Conservation (phyloP, 2,888 invertebrate genomes). For the Selenia dentaria region DNA sequence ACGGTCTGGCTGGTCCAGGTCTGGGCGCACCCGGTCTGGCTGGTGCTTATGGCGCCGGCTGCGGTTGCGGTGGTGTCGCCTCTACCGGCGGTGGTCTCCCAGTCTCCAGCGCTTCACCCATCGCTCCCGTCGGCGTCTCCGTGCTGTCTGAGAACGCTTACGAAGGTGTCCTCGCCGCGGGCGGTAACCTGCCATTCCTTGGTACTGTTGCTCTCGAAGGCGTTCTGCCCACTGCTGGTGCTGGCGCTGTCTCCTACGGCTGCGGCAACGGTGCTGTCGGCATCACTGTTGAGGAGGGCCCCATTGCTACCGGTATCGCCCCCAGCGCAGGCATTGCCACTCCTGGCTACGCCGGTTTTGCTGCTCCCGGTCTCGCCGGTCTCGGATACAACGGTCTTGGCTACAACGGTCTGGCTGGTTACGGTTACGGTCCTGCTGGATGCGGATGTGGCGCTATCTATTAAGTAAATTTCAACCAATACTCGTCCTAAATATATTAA, state of each 20-base stretch:
- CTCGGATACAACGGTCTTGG: constrained; percentile 9
- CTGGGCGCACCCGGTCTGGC: constrained; percentile 1
- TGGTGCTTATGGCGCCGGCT: constrained; percentile 7
- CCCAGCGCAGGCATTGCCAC: constrained; percentile 1
- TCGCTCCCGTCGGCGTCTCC: constrained; percentile 28
- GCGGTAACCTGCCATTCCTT: constrained; percentile 40
- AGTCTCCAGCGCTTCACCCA: too few species aligned
- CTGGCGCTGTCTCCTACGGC: constrained; percentile 36
- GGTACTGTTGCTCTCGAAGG: constrained; percentile 45
- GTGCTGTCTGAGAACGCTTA: constrained; percentile 22
- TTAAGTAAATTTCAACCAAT: background rate
- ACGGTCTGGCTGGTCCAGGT: constrained; percentile 7
- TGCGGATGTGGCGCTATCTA: constrained; percentile 7
- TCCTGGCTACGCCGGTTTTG: constrained; percentile 7
- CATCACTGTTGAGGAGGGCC: constrained; percentile 11
- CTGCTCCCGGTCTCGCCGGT: constrained; percentile 3
- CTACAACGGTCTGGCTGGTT: constrained; percentile 6
- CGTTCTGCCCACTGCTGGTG: constrained; percentile 38
- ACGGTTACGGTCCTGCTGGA: constrained; percentile 12
- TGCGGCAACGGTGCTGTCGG: constrained; percentile 21
- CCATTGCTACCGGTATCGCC: constrained; percentile 17
- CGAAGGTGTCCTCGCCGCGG: constrained; percentile 11
- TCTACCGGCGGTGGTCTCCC: too few species aligned
- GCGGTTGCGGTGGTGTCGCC: constrained; percentile 8
- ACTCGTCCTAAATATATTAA: too few species aligned